Base-by-base conservation (phyloP, 2,113 vertebrate species). In the Hippocampus abdominalis region DNA sequence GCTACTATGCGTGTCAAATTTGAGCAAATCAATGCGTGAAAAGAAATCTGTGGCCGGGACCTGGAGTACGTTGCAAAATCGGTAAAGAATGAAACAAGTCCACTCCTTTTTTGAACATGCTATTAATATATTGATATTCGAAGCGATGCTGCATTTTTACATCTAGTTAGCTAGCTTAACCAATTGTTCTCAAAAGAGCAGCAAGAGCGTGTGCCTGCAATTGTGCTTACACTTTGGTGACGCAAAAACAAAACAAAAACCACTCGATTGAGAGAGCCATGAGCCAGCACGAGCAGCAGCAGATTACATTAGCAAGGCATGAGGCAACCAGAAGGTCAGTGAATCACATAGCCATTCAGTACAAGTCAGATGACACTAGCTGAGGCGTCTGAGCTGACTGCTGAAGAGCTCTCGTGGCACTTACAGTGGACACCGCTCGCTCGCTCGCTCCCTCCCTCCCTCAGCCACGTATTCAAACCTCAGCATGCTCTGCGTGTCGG, bases 231-330 rank as follows among this genome's bases (percentile, higher is more conserved):
- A 72, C 1, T 16, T 72, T 64, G 74, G 42, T 53, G 69, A 60
- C 60, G 3, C 70, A 72, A 71, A 71, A 48, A 40, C 4, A 15
- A 15, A 16, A 48, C 51, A 5, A 49, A 56, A n/a, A 63, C 48
- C 40, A 64, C 8, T 62, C 12, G 46, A 7, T 20, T 27, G 60
- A n/a, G 64, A 80, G 79, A 72, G 73, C 70, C 85, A 78, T 82
- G 83, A 89, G 82, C 80, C 84, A 89, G 82, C 87, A 86, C 8
- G 8, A 51, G 81, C 74, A 77, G 36, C 67, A 59, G 75, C 84
- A 89, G 88, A 90, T 91, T 89, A 86, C 88, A 91, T 91, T 91
- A 89, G 88, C 90, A 91, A 91, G 89, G 89, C 89, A 91, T 91
- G 89, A 90, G 87, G 81, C 74, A 80, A 74, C 81, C 65, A 84